Evolutionary conservation across 2,888 invertebrate species (phyloP), one percentile per base, ranked within the genome.

Genomic region (Catocala fraxini): DNA sequence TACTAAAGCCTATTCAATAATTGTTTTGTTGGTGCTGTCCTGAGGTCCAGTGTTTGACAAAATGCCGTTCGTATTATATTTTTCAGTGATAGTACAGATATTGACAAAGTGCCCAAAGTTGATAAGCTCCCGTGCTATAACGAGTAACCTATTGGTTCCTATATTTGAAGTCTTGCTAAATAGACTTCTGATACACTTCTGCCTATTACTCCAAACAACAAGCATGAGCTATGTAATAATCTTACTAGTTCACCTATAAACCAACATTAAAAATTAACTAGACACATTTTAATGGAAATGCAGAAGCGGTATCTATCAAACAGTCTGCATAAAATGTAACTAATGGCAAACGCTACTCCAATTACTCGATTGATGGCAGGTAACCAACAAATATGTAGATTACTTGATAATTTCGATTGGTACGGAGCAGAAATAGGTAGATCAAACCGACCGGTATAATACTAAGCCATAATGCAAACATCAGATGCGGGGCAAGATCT

Each of bases 401-500:
- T 65, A 63, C 48, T 67, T 61, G 69, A 75, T 74, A 64, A 66
- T 61, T 70, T 71, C 68, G 67, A 71, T 69, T 63, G 46, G 60
- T 63, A 55, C 51, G 51, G 55, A 65, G 53, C 52, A 69, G 67
- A 72, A 71, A 75, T 75, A 66, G 70, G 47, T 75, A 62, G 60
- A 70, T 70, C 68, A 56, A 68, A 35, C 49, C 45, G 63, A 70
- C 68, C 60, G 53, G 73, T 75, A 72, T 65, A 56, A 72, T 64
- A 59, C 59, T 71, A 59, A 71, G 67, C 55, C 49, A 72, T 73
- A 81, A 80, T 75, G 68, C 76, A 79, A 80, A 83, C 75, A 81
- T 78, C 63, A 74, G 73, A 77, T 64, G 71, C 73, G 62, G 69
- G 46, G 46, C 75, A 78, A 77, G 68, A 76, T 81, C 65, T 68